Base-by-base conservation (phyloP, 2,797 vertebrate species). In the Melanotaenia parkinsoni region DNA sequence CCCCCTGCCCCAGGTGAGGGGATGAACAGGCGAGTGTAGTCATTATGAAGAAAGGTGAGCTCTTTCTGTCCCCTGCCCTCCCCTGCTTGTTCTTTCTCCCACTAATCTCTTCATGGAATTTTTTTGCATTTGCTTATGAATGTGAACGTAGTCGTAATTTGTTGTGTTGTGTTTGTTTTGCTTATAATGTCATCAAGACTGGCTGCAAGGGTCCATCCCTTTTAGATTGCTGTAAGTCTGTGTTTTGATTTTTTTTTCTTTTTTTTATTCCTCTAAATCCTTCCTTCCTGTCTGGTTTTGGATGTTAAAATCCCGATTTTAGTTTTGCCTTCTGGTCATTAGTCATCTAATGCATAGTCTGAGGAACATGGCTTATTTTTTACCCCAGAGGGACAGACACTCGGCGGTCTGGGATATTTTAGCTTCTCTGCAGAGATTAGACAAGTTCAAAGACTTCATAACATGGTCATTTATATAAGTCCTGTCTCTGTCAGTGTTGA, bases 1-100 rank as follows among this genome's bases (percentile, higher is more conserved):
- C 87, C 82, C 70, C 79, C 77, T 85, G 93, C 91, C 91, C 86
- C 90, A 93, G 93, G 93, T 94, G 92, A 94, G 84, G 89, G 87
- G 87, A 93, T 89, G 86, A 92, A 94, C 93, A 95, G 93, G 93
- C 94, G 93, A 95, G 85, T 71, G 18, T 64, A 86, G 90, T 91
- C 90, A 94, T 94, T 91, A 90, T 89, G 83, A 91, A 83, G 93
- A 93, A 95, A 95, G 89, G 85, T 93, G 93, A 95, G 92, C 92
- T 89, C 81, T 71, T 18, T 85, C 81, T 81, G 62, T 82, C 83
- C 68, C 65, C 66, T 70, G 58, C 83, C 72, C 80, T 86, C 83
- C 60, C 76, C 80, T 63, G 58, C 68, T 81, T 69, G 54, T 74
- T 83, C 72, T 80, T 75, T 88, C 72, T 82, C 63, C 50, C 64